Base-by-base conservation (phyloP, 1,140 invertebrate genomes). In the Copidosoma floridanum region DNA sequence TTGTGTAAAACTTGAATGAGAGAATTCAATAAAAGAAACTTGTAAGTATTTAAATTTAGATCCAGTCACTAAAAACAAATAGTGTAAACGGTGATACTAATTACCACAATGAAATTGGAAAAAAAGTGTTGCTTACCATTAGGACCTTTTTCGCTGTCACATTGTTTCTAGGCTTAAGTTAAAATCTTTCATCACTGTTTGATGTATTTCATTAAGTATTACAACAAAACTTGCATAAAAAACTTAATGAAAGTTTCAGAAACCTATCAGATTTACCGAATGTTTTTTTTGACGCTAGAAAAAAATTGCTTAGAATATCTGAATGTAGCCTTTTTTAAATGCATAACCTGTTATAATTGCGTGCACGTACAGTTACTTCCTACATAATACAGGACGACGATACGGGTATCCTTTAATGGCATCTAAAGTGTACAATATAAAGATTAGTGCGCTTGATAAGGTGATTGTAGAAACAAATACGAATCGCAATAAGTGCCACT, bases 241-340 rank as follows among this genome's bases (percentile, higher is more conserved):
- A 8, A 55, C 26, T 61, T 55, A 52, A 55, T 61, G 51, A 61
- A 61, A 55, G 52, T 61, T 60, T 61, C 37, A 26, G 35, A 35
- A 20, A 55, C 44, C 52, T 37, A 23, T 35, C 18, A 61, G 24
- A 48, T 61, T 61, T 41, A 48, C 52, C 32, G 41, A 61, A 18
- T 61, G 58, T 54, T 32, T 61, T 74, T 75, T 71, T 46, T 68
- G 68, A 67, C 63, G 71, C 69, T 79, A 78, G 72, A 63, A 66
- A 69, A 59, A 60, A 72, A 72, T 72, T 73, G n/a, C 61, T 73
- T 78, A 80, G 76, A 75, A 73, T 80, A 79, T 76, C 74, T 80
- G 68, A 78, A 78, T 80, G 78, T 79, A 76, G 78, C 78, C 78
- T 80, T 80, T 74, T 76, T 79, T 77, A 73, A 72, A 66, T 76